Evolutionary conservation across 2,888 invertebrate genomes (phyloP), one percentile per base, ranked within the genome.

Genomic region (Drosophila barbarae): DNA sequence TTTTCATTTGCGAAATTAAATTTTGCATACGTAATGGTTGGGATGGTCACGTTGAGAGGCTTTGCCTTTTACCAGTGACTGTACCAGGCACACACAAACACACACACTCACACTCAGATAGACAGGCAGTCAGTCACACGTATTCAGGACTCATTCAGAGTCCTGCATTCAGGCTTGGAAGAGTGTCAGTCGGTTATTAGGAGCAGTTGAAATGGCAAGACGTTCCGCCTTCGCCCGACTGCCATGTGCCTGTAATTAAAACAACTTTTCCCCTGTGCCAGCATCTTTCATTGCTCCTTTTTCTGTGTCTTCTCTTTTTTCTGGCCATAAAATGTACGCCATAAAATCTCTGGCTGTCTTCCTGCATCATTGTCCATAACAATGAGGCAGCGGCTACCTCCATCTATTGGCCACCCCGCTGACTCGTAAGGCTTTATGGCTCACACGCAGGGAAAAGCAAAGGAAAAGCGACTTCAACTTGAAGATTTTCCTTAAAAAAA

Each of bases 1-100:
- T 66, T 69, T 72, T 73, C 79, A 79, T 77, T 82, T 82, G 77
- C 44, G 72, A 70, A 76, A 80, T 80, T 80, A 80, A 77, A 82
- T 82, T 80, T 79, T 79, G 83, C 79, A 79, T 80, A 76, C 65
- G 61, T 54, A 77, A 82, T 72, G 65, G 57, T 51, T 50, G 42
- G 30, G 32, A 36, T 36, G 50, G 60, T 69, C 69, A 57, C 47
- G 56, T 28, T 36, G 56, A 51, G 42, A 42, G 41, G 46, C 30
- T 44, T 32, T 47, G 32, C 26, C 61, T 60, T 73, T 77, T 68
- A 65, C 47, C 47, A 46, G 41, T 9, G 58, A 70, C 77, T 78
- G 81, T 81, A 76, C 69, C 46, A 5, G 10, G 26, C 34, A 38
- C 15, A 26, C 15, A 26, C 0, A 21, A 1, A 1, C 34, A 39